Conservation (phyloP, 2,113 vertebrate species). For the Etheostoma spectabile region DNA sequence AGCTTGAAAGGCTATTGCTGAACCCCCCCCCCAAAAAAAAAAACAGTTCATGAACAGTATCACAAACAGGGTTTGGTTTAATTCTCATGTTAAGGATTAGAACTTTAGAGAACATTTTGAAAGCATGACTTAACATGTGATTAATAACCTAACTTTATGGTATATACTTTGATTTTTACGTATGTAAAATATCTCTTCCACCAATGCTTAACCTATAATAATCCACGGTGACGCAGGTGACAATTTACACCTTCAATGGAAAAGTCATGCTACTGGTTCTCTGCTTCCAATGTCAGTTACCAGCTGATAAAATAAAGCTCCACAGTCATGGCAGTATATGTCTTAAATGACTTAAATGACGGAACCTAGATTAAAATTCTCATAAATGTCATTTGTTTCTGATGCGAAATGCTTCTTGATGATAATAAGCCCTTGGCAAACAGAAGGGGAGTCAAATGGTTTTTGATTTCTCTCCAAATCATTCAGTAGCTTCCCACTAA, state of each 20-base stretch:
- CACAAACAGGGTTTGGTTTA: not conserved
- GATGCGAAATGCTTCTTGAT: slow-evolving; percentile 53
- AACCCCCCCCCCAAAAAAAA: not conserved
- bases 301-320: slow-evolving; percentile 22
- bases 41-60: not conserved
- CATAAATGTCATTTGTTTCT: slow-evolving; percentile 66
- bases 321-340: slow-evolving; percentile 17
- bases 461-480: slow-evolving; percentile 81
- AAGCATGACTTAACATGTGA: not conserved
- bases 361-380: slow-evolving; percentile 50
- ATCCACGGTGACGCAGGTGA: too few species aligned
- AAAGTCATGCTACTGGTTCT: not conserved
- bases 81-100: not conserved
- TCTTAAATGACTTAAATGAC: slow-evolving; percentile 25
- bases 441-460: slow-evolving; percentile 78
- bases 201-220: not conserved
- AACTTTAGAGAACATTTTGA: not conserved
- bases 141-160: not conserved
- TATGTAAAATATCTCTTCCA: not conserved
- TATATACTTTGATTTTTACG: not conserved
- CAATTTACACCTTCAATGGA: not conserved
- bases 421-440: slow-evolving; percentile 72
- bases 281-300: slow-evolving; percentile 7
- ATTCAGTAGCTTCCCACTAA: slow-evolving; percentile 77
- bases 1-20: not conserved